Base-by-base conservation (phyloP, 2,888 invertebrate genomes). In the Amblyjoppa proteus region DNA sequence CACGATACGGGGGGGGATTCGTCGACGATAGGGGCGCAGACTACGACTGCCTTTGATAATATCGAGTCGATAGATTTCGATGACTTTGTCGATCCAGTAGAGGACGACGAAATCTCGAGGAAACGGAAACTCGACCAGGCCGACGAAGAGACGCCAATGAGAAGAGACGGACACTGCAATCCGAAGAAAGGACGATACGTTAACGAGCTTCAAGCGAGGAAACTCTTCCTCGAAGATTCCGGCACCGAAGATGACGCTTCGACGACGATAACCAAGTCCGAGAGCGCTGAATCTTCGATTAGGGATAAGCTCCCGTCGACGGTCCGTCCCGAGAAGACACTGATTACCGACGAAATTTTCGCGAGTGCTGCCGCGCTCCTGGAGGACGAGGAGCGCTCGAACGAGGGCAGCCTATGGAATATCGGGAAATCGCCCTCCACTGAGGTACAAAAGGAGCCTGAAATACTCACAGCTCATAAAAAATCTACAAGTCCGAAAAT, bases 321-420 rank as follows among this genome's bases (percentile, higher is more conserved):
- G 11, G 73, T n/a, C 34, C 51, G 56, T 16, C 28, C 74, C 1
- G 41, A 68, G 16, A 83, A 83, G 61, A 84, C 45, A 70, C 34
- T 41, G 5, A 77, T 91, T 53, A 90, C 90, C 5, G 89, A 92
- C 82, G 94, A 94, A 90, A 90, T 94, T 31, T 86, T 89, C 20
- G 93, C 93, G 34, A 93, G 92, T 84, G 90, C 92, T 16, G 91
- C 89, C 49, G 94, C 94, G 6, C 88, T 94, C 13, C 81, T 94
- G 5, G 93, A 90, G 6, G 94, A 94, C 87, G 94, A 94, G 88
- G 88, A 86, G n/a, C 74, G 81, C 78, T 85, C 58, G 13, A 83
- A 74, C 34, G 73, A 77, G 5, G 28, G 69, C 70, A 25, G 25
- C 13, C 38, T n/a, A 13, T 69, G 53, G 73, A 31, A 84, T 80